Evolutionary conservation across 2,888 invertebrate species (phyloP).

Genomic region (Epistrophella euchroma): DNA sequence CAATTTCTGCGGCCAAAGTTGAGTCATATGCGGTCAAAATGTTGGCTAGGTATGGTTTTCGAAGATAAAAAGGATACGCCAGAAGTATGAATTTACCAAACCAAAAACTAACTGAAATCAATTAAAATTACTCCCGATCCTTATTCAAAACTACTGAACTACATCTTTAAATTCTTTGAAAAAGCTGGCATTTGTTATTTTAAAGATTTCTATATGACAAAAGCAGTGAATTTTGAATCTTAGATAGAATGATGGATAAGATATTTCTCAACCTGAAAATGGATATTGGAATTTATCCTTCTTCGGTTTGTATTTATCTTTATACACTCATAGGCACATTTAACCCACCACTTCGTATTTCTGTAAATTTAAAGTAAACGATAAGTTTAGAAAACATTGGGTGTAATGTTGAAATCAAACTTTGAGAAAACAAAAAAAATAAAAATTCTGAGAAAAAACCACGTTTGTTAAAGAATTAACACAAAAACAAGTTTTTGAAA

Average conservation of each 20-base stretch:
- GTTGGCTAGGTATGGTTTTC: background rate
- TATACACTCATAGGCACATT: too few relatives aligned
- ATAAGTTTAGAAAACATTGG: too few relatives aligned
- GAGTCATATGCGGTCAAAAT: background rate
- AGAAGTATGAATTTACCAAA: background rate
- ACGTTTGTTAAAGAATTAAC: too few relatives aligned
- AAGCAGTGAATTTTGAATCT: background rate
- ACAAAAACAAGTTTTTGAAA: too few relatives aligned
- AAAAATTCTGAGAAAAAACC: too few relatives aligned
- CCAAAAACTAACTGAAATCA: background rate
- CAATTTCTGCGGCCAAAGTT: background rate
- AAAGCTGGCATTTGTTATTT: constrained; percentile 1
- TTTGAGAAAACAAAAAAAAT: too few relatives aligned
- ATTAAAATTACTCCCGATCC: background rate
- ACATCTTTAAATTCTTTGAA: background rate
- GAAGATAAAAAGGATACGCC: background rate
- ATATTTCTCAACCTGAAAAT: background rate
- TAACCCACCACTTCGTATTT: too few relatives aligned
- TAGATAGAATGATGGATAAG: background rate
- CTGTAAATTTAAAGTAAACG: too few relatives aligned
- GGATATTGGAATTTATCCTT: background rate
- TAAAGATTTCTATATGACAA: background rate
- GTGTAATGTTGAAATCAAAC: too few relatives aligned
- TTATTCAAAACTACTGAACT: background rate
- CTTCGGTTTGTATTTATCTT: background rate